A percentile compares a stretch with the other conserved stretches of the same genome.
Evolutionary conservation across 2,797 vertebrate genomes (phyloP).

Genomic region (Rallus crepitans): DNA sequence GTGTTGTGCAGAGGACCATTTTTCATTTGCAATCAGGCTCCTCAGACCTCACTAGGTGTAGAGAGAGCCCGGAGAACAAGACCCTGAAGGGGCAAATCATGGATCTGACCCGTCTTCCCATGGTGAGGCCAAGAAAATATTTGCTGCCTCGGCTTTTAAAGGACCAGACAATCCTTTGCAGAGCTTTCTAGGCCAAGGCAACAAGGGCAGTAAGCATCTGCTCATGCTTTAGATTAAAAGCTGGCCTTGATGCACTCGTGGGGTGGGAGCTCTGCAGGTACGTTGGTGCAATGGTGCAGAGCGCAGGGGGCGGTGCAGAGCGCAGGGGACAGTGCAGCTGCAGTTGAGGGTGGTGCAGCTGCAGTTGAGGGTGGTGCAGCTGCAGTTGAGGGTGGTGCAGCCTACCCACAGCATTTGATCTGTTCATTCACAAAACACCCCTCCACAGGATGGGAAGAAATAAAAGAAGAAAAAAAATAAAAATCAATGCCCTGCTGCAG

Average conservation of each 20-base stretch:
- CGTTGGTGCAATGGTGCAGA: too few species aligned
- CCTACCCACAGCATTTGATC: neutral
- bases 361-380: too few species aligned
- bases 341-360: neutral
- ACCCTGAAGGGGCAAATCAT: neutral
- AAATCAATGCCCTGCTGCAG: neutral
- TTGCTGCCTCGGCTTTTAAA: neutral
- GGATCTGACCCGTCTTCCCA: neutral
- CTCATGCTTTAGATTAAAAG: neutral
- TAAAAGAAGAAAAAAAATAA: neutral
- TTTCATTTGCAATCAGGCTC: neutral
- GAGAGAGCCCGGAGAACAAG: neutral
- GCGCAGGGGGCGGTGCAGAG: fast-evolving
- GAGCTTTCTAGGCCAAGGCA: neutral
- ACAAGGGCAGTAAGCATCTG: neutral
- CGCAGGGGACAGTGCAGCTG: fast-evolving
- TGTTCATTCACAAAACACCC: neutral
- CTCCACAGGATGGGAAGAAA: neutral
- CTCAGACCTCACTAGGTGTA: neutral
- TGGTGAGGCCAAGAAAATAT: neutral
- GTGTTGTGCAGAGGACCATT: neutral
- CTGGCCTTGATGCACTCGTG: neutral
- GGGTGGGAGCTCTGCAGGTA: neutral
- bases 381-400: neutral
- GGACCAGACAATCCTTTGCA: neutral